A percentile compares a stretch with the other conserved stretches of the same genome.
phyloP scores from a whole-genome alignment of 2,113 vertebrate species.

The Antechinus flavipes region DNA sequence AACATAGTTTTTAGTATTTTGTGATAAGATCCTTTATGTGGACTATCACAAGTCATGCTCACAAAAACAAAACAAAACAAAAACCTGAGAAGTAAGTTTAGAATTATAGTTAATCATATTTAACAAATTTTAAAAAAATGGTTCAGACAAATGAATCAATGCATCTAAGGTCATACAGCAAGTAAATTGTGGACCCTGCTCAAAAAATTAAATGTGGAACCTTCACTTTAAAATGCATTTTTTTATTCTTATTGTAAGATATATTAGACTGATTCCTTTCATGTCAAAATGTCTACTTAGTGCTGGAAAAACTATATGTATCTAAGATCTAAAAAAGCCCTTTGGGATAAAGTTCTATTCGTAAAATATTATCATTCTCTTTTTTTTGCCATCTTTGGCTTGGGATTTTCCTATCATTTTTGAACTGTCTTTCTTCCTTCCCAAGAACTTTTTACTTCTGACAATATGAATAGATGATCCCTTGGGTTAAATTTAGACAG shows the following conservation, averaged over 20 bases:
- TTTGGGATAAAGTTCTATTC: conserved; percentile 57
- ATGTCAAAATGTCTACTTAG: conserved; percentile 17
- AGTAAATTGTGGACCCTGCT: rapidly evolving
- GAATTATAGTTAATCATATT: neutral
- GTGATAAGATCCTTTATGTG: neutral
- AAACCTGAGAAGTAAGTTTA: neutral
- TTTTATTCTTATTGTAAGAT: conserved; percentile 45
- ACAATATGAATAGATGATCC: conserved; percentile 59
- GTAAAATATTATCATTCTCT: conserved; percentile 63
- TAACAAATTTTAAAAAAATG: neutral
- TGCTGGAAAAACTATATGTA: neutral
- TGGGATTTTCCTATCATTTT: conserved; percentile 53
- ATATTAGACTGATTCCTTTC: conserved; percentile 27
- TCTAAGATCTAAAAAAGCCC: conserved; percentile 28
- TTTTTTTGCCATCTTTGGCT: conserved; percentile 48
- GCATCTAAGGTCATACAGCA: neutral
- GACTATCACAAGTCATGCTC: neutral
- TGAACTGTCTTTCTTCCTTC: conserved; percentile 61
- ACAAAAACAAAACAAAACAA: too few relatives aligned
- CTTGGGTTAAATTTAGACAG: conserved; percentile 61
- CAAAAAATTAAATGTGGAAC: neutral
- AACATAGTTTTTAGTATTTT: neutral
- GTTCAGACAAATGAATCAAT: neutral
- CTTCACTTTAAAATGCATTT: conserved; percentile 47
- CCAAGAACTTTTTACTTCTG: conserved; percentile 51